Conservation (phyloP, 2,113 vertebrate species). For the Lepisosteus osseus region DNA sequence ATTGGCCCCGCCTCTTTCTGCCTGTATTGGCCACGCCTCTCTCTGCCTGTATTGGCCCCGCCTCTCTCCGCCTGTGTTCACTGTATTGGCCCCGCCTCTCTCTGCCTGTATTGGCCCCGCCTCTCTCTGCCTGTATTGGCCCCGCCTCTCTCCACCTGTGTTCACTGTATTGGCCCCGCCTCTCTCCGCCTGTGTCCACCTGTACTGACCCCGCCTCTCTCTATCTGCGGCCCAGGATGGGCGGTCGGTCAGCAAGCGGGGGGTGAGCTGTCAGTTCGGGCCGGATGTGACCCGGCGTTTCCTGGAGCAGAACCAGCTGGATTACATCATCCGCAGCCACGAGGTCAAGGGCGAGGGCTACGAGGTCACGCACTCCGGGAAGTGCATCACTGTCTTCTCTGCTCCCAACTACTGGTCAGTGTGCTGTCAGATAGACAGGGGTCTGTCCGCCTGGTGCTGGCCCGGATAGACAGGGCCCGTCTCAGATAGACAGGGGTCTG, state of each 20-base stretch:
- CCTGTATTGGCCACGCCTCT: not conserved
- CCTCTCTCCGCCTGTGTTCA: not conserved
- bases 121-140: not conserved
- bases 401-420: slow-evolving; percentile 94
- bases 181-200: too few relatives aligned
- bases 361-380: slow-evolving; percentile 88
- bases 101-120: not conserved
- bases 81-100: too few relatives aligned
- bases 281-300: slow-evolving; percentile 85
- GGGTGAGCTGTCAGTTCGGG: slow-evolving; percentile 93
- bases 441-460: too few relatives aligned
- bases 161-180: not conserved
- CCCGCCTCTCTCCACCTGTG: not conserved
- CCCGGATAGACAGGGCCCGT: too few relatives aligned
- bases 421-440: too few relatives aligned
- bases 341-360: slow-evolving; percentile 92
- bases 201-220: too few relatives aligned
- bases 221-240: slow-evolving; percentile 62
- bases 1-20: not conserved
- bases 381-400: slow-evolving; percentile 93
- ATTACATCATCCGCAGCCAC: slow-evolving; percentile 89
- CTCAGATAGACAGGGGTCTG: too few relatives aligned
- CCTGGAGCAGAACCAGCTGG: slow-evolving; percentile 83
- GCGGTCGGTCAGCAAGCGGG: slow-evolving; percentile 84
- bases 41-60: not conserved